These are phyloP conservation scores for Zaprionus lachaisei DNA, from an alignment of 1,140 invertebrate species.

Conservation along the genomic window DNA sequence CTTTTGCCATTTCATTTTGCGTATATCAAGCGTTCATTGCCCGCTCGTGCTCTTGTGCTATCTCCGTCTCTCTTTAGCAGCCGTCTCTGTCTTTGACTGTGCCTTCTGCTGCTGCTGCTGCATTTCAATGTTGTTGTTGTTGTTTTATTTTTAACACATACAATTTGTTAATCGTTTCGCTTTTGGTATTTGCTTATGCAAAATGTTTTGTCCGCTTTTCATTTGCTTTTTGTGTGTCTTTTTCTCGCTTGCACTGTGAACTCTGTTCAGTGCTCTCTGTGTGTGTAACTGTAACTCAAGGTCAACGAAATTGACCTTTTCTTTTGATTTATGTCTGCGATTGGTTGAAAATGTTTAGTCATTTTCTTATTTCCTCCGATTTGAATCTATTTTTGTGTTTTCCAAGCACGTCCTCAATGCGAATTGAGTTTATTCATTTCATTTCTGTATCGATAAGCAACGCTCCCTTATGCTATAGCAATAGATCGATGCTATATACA, in stretches of 20 bases:
- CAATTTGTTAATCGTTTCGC: constrained; percentile 67
- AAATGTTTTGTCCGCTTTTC: constrained; percentile 33
- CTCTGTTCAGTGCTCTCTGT: constrained; percentile 14
- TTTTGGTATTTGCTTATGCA: constrained; percentile 45
- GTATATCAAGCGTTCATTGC: constrained; percentile 80
- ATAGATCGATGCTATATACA: constrained; percentile 7
- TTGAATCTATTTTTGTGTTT: constrained; percentile 28
- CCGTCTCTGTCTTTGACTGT: constrained; percentile 6
- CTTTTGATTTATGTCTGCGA: constrained; percentile 39
- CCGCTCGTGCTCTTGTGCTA: constrained; percentile 51
- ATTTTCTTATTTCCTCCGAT: neutral
- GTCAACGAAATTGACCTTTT: constrained; percentile 64
- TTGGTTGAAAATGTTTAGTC: neutral
- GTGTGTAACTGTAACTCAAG: constrained; percentile 47
- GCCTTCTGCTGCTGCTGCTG: constrained; percentile 45
- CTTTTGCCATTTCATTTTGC: constrained; percentile 57
- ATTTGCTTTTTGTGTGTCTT: neutral
- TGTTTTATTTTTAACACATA: constrained; percentile 71
- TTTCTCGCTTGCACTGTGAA: constrained; percentile 41
- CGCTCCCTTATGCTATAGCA: neutral
- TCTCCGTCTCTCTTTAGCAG: constrained; percentile 26
- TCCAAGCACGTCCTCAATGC: constrained; percentile 28
- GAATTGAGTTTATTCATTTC: constrained; percentile 13
- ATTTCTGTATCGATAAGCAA: constrained; percentile 25
- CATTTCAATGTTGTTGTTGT: constrained; percentile 55